These are phyloP conservation scores for Calcarius lapponicus DNA, from an alignment of 2,797 vertebrate species.

Conservation along the genomic window DNA sequence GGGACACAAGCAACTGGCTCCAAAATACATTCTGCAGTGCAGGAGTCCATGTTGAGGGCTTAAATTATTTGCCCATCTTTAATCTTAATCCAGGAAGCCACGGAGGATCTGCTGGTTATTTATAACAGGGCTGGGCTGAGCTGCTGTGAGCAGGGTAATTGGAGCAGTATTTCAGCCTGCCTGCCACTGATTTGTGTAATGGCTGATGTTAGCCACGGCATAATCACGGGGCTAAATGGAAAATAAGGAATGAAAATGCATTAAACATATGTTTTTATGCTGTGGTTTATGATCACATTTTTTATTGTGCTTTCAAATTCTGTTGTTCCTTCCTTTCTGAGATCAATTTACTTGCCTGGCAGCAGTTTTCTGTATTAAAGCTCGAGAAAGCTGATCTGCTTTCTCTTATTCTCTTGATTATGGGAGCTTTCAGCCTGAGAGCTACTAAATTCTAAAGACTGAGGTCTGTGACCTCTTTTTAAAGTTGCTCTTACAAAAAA, in stretches of 20 bases:
- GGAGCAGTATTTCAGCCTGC: slow-evolving; percentile 59
- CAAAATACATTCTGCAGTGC: not conserved
- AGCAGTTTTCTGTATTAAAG: slow-evolving; percentile 21
- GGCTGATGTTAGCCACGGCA: slow-evolving; percentile 3
- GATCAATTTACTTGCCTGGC: slow-evolving; percentile 40
- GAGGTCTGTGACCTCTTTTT: not conserved
- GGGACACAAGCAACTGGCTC: not conserved
- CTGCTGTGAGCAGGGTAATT: slow-evolving; percentile 61
- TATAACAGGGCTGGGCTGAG: slow-evolving; percentile 34
- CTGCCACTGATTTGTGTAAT: slow-evolving; percentile 46
- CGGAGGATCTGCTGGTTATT: slow-evolving; percentile 37
- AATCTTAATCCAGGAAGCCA: slow-evolving; percentile 46
- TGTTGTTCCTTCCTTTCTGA: slow-evolving; percentile 25
- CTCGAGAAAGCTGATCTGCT: not conserved
- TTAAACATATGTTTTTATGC: slow-evolving; percentile 60
- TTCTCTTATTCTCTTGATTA: slow-evolving; percentile 43
- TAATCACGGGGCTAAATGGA: slow-evolving; percentile 35
- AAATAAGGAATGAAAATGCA: slow-evolving; percentile 51
- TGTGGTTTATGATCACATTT: slow-evolving; percentile 44
- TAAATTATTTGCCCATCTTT: slow-evolving; percentile 45
- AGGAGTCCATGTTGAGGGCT: not conserved
- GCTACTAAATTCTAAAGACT: slow-evolving; percentile 20
- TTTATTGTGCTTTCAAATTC: slow-evolving; percentile 51
- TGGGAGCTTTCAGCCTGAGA: not conserved
- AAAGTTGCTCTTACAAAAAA: not conserved